Conservation (phyloP, 2,888 invertebrate genomes). For the Cyaniris semiargus region DNA sequence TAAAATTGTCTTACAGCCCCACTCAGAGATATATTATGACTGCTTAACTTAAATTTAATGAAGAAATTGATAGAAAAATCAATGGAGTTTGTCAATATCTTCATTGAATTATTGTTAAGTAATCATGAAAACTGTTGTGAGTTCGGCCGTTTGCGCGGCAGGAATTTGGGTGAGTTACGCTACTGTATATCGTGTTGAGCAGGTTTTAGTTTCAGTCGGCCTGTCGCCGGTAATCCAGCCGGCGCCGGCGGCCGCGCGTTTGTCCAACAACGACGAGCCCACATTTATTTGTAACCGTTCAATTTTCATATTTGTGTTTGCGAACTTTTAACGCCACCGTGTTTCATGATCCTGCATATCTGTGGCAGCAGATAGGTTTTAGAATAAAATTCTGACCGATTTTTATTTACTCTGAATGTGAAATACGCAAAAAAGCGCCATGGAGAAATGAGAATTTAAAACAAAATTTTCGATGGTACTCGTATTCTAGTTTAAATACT, state of each 20-base stretch:
- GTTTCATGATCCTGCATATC: background rate
- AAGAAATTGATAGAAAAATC: too few relatives aligned
- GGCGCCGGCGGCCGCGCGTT: background rate
- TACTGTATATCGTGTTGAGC: background rate
- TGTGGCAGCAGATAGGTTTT: background rate
- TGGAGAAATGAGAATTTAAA: background rate
- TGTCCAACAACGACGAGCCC: constrained; percentile 16
- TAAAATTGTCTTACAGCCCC: too few relatives aligned
- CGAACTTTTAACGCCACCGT: constrained; percentile 1
- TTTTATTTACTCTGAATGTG: background rate
- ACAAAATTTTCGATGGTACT: background rate
- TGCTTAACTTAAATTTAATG: too few relatives aligned
- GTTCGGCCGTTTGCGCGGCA: too few relatives aligned
- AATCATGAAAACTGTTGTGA: too few relatives aligned
- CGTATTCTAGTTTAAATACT: background rate
- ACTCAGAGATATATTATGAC: too few relatives aligned
- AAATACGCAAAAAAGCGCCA: background rate
- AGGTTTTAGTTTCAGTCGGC: constrained; percentile 18
- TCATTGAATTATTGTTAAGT: too few relatives aligned
- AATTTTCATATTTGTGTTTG: constrained; percentile 20
- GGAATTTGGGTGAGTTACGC: too few relatives aligned
- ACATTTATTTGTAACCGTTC: constrained; percentile 11
- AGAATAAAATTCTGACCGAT: background rate
- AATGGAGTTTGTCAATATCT: too few relatives aligned
- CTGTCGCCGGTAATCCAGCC: constrained; percentile 10